These are phyloP conservation scores for Choloepus didactylus DNA, from an alignment of 2,797 vertebrate species.

Conservation along the genomic window DNA sequence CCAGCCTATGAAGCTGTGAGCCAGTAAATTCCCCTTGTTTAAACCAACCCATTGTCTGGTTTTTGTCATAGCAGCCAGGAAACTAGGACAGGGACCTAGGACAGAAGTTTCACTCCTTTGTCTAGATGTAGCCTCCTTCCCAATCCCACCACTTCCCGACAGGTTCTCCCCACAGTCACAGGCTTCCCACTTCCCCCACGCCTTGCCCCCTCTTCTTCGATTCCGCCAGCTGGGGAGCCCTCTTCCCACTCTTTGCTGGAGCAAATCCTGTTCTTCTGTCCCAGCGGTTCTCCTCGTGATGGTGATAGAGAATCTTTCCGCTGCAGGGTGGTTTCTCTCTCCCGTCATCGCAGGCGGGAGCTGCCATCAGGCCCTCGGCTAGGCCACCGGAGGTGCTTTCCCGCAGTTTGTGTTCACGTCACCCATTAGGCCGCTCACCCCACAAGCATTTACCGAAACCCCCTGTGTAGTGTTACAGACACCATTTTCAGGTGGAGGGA, in stretches of 20 bases:
- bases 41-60: too few relatives aligned
- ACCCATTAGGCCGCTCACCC: background rate
- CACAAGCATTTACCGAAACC: background rate
- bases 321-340: background rate
- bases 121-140: too few relatives aligned
- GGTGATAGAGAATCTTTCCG: background rate
- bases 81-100: too few relatives aligned
- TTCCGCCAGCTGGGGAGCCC: background rate
- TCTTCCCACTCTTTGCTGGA: background rate
- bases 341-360: background rate
- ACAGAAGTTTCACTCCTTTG: too few relatives aligned
- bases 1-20: too few relatives aligned
- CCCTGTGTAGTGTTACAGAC: background rate
- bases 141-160: background rate
- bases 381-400: background rate
- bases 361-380: background rate
- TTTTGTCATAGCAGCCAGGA: too few relatives aligned
- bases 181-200: background rate
- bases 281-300: background rate
- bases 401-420: background rate
- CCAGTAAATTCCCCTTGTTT: too few relatives aligned
- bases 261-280: background rate
- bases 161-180: background rate
- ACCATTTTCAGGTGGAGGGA: background rate
- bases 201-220: background rate